Conservation (phyloP, 2,113 vertebrate species). For the Albula goreensis region DNA sequence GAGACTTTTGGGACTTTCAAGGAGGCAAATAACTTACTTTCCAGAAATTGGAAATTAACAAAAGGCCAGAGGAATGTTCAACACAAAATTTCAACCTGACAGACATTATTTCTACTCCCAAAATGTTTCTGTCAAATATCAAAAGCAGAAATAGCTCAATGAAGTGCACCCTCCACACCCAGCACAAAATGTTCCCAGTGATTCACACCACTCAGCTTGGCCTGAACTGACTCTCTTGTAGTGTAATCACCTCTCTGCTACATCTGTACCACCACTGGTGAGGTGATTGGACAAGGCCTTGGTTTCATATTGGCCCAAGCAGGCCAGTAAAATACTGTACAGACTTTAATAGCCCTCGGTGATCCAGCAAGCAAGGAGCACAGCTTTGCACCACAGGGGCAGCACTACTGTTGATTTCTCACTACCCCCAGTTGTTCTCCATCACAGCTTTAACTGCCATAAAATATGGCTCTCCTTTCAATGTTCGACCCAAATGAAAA, state of each 20-base stretch:
- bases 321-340: not conserved
- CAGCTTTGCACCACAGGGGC: not conserved
- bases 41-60: too few relatives aligned
- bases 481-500: not conserved
- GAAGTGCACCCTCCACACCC: not conserved
- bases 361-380: not conserved
- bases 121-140: not conserved
- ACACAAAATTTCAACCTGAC: too few relatives aligned
- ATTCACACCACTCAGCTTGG: not conserved
- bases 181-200: not conserved
- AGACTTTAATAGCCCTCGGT: not conserved
- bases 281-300: not conserved
- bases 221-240: not conserved
- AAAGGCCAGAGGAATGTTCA: too few relatives aligned
- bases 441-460: not conserved
- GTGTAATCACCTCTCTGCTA: not conserved
- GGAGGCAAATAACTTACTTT: too few relatives aligned
- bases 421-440: not conserved
- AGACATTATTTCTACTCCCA: not conserved
- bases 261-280: not conserved
- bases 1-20: too few relatives aligned
- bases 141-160: not conserved
- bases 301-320: not conserved
- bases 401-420: not conserved
- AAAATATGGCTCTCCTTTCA: not conserved